These are phyloP conservation scores for Macrosoma leucophasiata DNA, from an alignment of 2,888 invertebrate genomes.

Conservation along the genomic window DNA sequence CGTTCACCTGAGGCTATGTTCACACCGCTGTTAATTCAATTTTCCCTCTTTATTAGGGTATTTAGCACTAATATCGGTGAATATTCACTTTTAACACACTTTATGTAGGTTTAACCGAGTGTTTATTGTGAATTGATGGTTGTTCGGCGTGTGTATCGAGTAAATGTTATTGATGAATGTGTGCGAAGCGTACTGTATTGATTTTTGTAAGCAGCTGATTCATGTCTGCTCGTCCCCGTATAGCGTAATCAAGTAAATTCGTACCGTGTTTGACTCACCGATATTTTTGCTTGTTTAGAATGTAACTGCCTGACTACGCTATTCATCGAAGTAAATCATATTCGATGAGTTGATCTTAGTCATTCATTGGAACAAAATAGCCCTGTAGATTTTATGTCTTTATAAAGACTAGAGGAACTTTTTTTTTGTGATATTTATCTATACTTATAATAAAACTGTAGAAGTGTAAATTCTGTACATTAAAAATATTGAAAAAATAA, in stretches of 20 bases:
- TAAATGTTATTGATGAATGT: neutral
- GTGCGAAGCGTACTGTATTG: constrained; percentile 43
- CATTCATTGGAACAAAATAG: too few relatives aligned
- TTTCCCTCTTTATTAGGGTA: constrained; percentile 35
- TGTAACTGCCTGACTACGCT: too few relatives aligned
- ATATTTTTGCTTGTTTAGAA: constrained; percentile 43
- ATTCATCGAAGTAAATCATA: too few relatives aligned
- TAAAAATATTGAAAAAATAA: too few relatives aligned
- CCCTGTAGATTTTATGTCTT: too few relatives aligned
- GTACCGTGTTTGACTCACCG: constrained; percentile 48
- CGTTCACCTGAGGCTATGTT: constrained; percentile 49
- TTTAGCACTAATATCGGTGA: constrained; percentile 32
- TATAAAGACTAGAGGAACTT: too few relatives aligned
- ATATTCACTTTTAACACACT: too few relatives aligned
- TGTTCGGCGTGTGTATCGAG: neutral
- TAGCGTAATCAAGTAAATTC: constrained; percentile 44
- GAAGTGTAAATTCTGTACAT: too few relatives aligned
- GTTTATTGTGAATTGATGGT: constrained; percentile 4
- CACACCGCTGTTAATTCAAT: constrained; percentile 51
- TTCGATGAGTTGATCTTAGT: too few relatives aligned
- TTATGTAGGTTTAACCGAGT: too few relatives aligned
- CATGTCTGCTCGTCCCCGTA: constrained; percentile 36
- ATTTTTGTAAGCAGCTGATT: constrained; percentile 67
- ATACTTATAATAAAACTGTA: too few relatives aligned
- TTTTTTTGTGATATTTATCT: too few relatives aligned